phyloP scores from a whole-genome alignment of 2,797 vertebrate genomes.

The Coccyzus lansbergi region DNA sequence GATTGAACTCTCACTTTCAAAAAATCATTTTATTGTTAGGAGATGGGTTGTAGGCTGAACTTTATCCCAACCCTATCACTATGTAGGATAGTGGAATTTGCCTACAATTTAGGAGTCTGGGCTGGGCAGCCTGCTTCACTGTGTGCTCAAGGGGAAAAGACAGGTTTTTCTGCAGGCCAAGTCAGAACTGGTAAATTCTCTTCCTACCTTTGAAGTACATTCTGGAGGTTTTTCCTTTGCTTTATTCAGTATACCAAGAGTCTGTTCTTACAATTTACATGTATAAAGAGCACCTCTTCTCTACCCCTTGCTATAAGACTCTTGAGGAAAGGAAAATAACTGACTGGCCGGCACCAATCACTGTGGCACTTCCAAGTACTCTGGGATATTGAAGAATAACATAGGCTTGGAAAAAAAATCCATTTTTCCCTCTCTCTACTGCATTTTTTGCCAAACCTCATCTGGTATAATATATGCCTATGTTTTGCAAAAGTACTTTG shows the following conservation, averaged over 20 bases:
- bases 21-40: neutral
- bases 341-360: neutral
- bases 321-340: neutral
- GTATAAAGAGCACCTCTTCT: neutral
- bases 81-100: accelerated
- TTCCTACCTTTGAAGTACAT: neutral
- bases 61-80: neutral
- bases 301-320: neutral
- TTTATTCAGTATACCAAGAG: neutral
- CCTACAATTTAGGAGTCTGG: neutral
- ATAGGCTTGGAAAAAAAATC: neutral
- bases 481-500: neutral
- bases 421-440: too few relatives aligned
- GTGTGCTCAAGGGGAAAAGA: neutral
- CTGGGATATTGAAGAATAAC: neutral
- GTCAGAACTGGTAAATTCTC: neutral
- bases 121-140: neutral
- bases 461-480: neutral
- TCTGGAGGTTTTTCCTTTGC: neutral
- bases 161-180: neutral
- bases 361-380: neutral
- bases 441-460: neutral
- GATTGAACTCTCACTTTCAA: neutral
- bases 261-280: neutral
- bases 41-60: neutral